Conservation (phyloP, 2,113 vertebrate genomes). For the Corvus cornix region DNA sequence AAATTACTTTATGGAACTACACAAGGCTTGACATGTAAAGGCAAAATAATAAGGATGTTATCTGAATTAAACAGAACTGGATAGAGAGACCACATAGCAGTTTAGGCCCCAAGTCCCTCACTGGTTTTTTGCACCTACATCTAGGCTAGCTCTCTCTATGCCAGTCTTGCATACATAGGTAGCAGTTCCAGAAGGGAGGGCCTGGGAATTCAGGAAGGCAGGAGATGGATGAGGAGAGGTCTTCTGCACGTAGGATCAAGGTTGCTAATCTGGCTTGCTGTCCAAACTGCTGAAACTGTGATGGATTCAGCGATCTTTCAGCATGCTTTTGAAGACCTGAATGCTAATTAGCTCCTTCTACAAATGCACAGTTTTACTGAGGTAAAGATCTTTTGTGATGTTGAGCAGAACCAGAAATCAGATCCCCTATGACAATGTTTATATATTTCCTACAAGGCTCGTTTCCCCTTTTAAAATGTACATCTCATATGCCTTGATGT, state of each 20-base stretch:
- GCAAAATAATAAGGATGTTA: neutral
- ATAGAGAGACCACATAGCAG: neutral
- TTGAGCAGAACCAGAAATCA: conserved; percentile 20
- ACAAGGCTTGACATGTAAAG: neutral
- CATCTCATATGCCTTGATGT: neutral
- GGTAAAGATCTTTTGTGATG: neutral
- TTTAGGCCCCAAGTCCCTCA: neutral
- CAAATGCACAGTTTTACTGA: neutral
- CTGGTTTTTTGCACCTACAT: neutral
- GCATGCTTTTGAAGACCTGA: neutral
- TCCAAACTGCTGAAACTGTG: neutral
- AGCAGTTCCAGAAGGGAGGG: neutral
- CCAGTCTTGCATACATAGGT: neutral
- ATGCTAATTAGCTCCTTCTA: neutral
- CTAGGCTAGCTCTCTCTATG: neutral
- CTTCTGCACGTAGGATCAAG: neutral
- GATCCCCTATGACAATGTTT: conserved; percentile 16
- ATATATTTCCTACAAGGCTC: neutral
- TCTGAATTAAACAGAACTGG: neutral
- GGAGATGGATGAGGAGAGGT: neutral
- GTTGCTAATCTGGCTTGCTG: neutral
- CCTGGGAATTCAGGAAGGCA: neutral
- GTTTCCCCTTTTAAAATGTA: neutral
- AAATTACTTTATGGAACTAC: neutral
- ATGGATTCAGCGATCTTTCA: neutral